Percentiles rank a stretch among this genome's conserved stretches.
These are phyloP conservation scores for Chymomyza amoena DNA, from an alignment of 2,888 invertebrate species.

Conservation along the genomic window DNA sequence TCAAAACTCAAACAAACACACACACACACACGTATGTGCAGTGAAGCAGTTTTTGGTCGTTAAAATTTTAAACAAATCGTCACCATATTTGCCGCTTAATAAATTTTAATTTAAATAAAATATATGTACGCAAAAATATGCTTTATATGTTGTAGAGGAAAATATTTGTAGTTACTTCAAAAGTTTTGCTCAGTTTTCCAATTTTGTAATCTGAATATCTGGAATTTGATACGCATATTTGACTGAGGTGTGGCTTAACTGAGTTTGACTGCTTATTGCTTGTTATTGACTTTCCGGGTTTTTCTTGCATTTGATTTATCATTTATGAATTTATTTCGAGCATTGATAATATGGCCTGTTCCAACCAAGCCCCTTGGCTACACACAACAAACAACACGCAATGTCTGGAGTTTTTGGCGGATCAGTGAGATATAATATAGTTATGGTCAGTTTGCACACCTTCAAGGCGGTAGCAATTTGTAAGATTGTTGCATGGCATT, in stretches of 20 bases:
- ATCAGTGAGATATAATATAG: not conserved
- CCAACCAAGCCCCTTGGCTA: not conserved
- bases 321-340: not conserved
- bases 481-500: conserved; percentile 19
- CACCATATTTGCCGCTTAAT: conserved; percentile 70
- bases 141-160: conserved; percentile 8
- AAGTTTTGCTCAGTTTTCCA: not conserved
- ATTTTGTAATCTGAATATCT: not conserved
- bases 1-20: conserved; percentile 43
- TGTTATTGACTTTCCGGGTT: not conserved
- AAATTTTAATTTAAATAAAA: conserved; percentile 43
- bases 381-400: not conserved
- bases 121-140: conserved; percentile 6
- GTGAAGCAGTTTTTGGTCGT: not conserved
- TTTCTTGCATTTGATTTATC: not conserved
- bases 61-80: conserved; percentile 54
- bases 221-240: not conserved
- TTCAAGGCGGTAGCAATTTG: not conserved
- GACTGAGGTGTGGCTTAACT: not conserved
- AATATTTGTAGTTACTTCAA: not conserved
- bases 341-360: not conserved
- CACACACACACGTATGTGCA: not conserved
- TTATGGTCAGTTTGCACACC: not conserved
- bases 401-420: not conserved
- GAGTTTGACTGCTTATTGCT: not conserved